Conservation (phyloP, 1,140 invertebrate genomes). For the Mya arenaria region DNA sequence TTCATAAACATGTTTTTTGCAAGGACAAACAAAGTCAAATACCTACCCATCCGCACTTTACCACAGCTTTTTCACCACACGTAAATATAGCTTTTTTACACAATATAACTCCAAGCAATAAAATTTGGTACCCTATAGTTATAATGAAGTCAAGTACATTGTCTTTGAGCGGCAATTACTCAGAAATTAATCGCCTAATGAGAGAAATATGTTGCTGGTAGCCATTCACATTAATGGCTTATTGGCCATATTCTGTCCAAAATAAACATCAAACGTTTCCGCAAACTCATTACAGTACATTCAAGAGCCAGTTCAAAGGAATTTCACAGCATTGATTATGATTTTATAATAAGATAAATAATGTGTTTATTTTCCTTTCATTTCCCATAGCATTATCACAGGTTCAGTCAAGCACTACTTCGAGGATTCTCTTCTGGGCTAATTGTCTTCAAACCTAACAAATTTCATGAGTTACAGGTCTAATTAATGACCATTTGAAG, state of each 20-base stretch:
- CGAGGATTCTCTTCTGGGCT: background rate
- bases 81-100: no score
- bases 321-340: background rate
- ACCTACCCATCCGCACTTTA: no score
- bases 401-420: no score
- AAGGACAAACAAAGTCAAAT: no score
- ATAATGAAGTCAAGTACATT: background rate
- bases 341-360: constrained; percentile 24
- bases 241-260: background rate
- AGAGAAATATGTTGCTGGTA: background rate
- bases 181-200: background rate
- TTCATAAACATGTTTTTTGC: no score
- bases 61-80: no score
- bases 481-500: no score
- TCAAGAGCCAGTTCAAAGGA: constrained; percentile 26
- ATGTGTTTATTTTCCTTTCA: constrained; percentile 12
- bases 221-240: no score
- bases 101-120: no score
- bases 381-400: background rate
- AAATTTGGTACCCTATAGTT: no score
- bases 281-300: background rate
- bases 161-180: background rate
- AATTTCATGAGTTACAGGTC: no score
- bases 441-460: constrained; percentile 10
- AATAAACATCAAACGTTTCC: background rate